A percentile compares a stretch with the other conserved stretches of the same genome.
Evolutionary conservation across 2,888 invertebrate species (phyloP).

Genomic region (Synanthedon tipuliformis): DNA sequence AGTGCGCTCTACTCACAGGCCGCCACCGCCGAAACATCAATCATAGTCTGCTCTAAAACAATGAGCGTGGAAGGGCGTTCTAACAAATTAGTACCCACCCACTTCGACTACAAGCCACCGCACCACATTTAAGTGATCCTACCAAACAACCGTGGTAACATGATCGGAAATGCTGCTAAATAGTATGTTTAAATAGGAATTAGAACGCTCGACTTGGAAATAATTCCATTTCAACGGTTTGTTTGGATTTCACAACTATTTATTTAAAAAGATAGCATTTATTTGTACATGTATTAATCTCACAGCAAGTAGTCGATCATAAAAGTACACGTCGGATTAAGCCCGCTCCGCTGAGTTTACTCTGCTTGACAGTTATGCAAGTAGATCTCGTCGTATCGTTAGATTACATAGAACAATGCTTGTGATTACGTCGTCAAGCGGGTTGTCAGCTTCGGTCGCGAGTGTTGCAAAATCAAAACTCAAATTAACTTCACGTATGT

Average conservation of each 20-base stretch:
- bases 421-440: slow-evolving; percentile 60
- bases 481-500: slow-evolving; percentile 42
- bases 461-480: slow-evolving; percentile 62
- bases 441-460: slow-evolving; percentile 44
- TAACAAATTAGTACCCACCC: slow-evolving; percentile 63
- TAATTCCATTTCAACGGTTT: slow-evolving; percentile 27
- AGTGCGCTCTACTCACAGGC: slow-evolving; percentile 47
- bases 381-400: slow-evolving; percentile 55
- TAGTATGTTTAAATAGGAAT: slow-evolving; percentile 26
- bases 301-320: slow-evolving; percentile 51
- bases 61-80: slow-evolving; percentile 65
- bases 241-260: slow-evolving; percentile 48
- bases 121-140: slow-evolving; percentile 48
- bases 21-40: slow-evolving; percentile 60
- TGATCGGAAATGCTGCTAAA: slow-evolving; percentile 26
- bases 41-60: slow-evolving; percentile 68
- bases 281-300: slow-evolving; percentile 48
- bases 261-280: slow-evolving; percentile 35
- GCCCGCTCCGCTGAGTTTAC: slow-evolving; percentile 45
- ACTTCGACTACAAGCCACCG: slow-evolving; percentile 54
- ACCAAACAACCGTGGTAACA: slow-evolving; percentile 24
- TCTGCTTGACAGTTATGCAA: slow-evolving; percentile 61
- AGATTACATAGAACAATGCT: slow-evolving; percentile 64
- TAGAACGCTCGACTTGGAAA: slow-evolving; percentile 17
- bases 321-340: slow-evolving; percentile 58